phyloP scores from a whole-genome alignment of 2,113 vertebrate genomes.

The Amblyopsis rosae region DNA sequence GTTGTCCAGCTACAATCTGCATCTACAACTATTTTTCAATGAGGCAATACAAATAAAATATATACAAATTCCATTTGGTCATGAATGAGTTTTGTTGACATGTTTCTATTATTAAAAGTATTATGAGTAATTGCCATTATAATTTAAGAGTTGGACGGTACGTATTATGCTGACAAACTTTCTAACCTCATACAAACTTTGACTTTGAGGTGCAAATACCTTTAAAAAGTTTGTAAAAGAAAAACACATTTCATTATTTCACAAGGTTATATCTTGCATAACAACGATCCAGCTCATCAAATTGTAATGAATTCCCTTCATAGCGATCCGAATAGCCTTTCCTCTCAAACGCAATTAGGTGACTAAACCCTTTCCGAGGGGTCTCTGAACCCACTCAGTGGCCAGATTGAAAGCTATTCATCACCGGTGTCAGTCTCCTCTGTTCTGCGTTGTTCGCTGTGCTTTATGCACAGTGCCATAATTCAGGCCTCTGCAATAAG shows the following conservation, averaged over 20 bases:
- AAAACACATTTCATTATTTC: conserved; percentile 41
- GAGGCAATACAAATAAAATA: neutral
- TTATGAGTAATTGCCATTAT: neutral
- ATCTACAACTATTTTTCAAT: neutral
- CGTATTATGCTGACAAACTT: conserved; percentile 14
- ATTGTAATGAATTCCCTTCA: conserved; percentile 54
- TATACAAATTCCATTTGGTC: neutral
- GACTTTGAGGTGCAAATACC: conserved; percentile 38
- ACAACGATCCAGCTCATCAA: conserved; percentile 39
- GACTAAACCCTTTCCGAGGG: conserved; percentile 51
- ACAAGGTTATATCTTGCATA: conserved; percentile 52
- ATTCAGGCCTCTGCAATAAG: conserved; percentile 13
- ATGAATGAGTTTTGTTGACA: neutral
- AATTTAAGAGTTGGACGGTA: conserved; percentile 4
- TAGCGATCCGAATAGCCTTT: conserved; percentile 49
- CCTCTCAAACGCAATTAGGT: conserved; percentile 60
- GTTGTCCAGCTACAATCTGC: neutral
- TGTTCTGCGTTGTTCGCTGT: neutral
- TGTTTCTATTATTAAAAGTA: neutral
- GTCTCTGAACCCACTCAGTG: conserved; percentile 62
- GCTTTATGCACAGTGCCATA: neutral
- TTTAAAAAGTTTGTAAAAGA: conserved; percentile 28
- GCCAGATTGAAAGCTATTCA: conserved; percentile 71
- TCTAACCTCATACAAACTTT: conserved; percentile 27
- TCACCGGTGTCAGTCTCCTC: conserved; percentile 56